These are phyloP conservation scores for Papilio polyxenes DNA, from an alignment of 1,140 invertebrate species.

Conservation along the genomic window DNA sequence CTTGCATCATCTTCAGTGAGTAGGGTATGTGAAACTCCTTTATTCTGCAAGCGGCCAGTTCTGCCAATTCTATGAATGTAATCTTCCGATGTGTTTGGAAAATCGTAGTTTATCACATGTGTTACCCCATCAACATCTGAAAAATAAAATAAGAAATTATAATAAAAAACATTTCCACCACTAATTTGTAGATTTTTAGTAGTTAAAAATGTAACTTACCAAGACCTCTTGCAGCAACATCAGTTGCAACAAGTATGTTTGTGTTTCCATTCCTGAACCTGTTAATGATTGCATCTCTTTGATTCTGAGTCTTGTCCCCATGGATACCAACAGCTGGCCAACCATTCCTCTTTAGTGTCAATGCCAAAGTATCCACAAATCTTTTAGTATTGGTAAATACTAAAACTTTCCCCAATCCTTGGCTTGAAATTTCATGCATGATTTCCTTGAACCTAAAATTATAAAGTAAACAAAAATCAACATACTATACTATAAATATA, in stretches of 20 bases:
- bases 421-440: conserved; percentile 86
- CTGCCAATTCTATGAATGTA: conserved; percentile 95
- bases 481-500: background rate
- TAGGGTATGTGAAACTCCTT: conserved; percentile 92
- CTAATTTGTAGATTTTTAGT: background rate
- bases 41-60: conserved; percentile 89
- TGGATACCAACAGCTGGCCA: conserved; percentile 86
- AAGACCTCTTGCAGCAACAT: conserved; percentile 90
- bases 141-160: conserved; percentile 60
- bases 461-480: conserved; percentile 4
- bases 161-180: conserved; percentile 18
- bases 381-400: conserved; percentile 95
- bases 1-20: conserved; percentile 88
- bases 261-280: conserved; percentile 63
- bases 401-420: conserved; percentile 87
- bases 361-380: conserved; percentile 87
- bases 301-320: conserved; percentile 87
- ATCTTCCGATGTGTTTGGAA: conserved; percentile 92
- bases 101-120: conserved; percentile 95
- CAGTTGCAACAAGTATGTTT: conserved; percentile 87
- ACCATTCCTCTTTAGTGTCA: conserved; percentile 84
- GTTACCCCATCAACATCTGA: conserved; percentile 89
- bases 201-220: conserved; percentile 76
- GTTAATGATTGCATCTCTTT: conserved; percentile 82
- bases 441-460: conserved; percentile 84